Conservation (phyloP, 1,140 invertebrate species). For the Cylas formicarius region DNA sequence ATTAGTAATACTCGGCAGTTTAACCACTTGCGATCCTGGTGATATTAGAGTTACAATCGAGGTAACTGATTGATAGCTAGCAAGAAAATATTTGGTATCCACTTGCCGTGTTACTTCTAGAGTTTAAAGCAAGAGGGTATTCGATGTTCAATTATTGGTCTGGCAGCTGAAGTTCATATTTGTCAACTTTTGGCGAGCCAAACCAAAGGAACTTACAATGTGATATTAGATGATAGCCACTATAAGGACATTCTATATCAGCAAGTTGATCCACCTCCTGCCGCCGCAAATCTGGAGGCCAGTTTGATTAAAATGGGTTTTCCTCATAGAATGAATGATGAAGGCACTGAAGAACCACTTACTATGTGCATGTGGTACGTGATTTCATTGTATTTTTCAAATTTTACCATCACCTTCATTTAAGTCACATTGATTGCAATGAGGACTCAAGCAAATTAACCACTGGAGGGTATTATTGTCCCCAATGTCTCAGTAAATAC, state of each 20-base stretch:
- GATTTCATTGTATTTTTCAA: constrained; percentile 3
- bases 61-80: constrained; percentile 43
- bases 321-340: constrained; percentile 59
- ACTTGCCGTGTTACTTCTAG: constrained; percentile 38
- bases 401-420: constrained; percentile 22
- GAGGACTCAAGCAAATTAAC: constrained; percentile 57
- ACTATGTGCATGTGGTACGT: constrained; percentile 82
- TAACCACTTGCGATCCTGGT: constrained; percentile 94
- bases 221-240: constrained; percentile 88
- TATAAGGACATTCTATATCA: constrained; percentile 70
- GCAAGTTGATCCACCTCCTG: constrained; percentile 83
- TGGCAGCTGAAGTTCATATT: constrained; percentile 91
- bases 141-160: constrained; percentile 86
- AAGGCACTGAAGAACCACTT: constrained; percentile 58
- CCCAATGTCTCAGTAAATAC: constrained; percentile 94
- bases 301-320: constrained; percentile 92
- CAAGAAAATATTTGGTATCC: constrained; percentile 5
- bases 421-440: constrained; percentile 72
- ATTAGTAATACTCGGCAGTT: constrained; percentile 82
- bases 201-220: constrained; percentile 79
- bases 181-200: constrained; percentile 76
- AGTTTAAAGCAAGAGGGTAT: constrained; percentile 65
- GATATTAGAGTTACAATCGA: constrained; percentile 85
- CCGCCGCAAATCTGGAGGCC: constrained; percentile 69
- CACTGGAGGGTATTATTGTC: constrained; percentile 85